These are phyloP conservation scores for Octodon degus DNA, from an alignment of 2,113 vertebrate genomes.

Conservation along the genomic window DNA sequence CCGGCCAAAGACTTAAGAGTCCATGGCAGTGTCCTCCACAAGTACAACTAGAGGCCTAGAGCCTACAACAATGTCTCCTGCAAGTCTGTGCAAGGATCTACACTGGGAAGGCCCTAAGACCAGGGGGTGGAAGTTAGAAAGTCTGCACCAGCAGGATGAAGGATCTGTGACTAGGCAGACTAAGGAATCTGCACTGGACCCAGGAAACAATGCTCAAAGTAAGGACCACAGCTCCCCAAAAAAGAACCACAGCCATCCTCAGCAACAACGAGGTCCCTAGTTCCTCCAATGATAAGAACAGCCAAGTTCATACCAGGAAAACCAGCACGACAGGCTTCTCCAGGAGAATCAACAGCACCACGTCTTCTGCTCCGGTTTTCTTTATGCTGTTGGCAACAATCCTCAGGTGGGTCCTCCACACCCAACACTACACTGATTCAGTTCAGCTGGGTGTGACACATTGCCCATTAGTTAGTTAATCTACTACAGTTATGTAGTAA, in stretches of 20 bases:
- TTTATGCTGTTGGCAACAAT: background rate
- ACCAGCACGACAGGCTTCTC: background rate
- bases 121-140: background rate
- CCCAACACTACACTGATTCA: background rate
- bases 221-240: background rate
- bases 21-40: background rate
- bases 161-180: background rate
- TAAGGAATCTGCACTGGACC: background rate
- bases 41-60: background rate
- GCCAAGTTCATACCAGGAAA: background rate
- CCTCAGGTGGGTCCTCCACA: background rate
- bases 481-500: background rate
- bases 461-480: background rate
- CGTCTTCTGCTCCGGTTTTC: background rate
- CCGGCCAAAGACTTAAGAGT: background rate
- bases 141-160: background rate
- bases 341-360: background rate
- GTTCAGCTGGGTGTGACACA: background rate
- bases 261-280: background rate
- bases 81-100: background rate
- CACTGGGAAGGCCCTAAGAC: background rate
- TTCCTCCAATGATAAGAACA: background rate
- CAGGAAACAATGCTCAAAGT: background rate
- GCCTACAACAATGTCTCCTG: background rate
- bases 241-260: background rate